A percentile compares a stretch with the other conserved stretches of the same genome.
Evolutionary conservation across 2,797 vertebrate genomes (phyloP).

Genomic region (Coendou prehensilis): DNA sequence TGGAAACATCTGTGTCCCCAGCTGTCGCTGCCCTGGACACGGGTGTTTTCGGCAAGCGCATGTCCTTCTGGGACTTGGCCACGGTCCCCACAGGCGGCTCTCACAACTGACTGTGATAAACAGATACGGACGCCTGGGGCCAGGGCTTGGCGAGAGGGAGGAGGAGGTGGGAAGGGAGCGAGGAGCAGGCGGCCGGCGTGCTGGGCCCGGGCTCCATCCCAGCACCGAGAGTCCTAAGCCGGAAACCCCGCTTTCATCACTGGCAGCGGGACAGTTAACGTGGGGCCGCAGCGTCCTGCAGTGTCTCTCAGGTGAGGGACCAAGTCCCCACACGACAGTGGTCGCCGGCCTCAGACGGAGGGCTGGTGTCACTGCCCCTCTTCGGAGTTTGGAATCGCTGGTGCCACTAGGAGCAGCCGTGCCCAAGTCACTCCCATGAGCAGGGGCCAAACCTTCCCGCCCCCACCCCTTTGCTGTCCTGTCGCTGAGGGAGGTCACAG

Average conservation of each 20-base stretch:
- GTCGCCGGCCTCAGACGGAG: not conserved
- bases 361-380: not conserved
- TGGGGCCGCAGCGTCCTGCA: too few species aligned
- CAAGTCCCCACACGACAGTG: not conserved
- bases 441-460: fast-evolving
- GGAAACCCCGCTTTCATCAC: not conserved
- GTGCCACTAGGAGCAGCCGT: fast-evolving
- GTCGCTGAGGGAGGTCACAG: not conserved
- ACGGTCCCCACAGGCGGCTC: not conserved
- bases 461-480: not conserved
- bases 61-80: not conserved
- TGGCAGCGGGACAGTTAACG: not conserved
- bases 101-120: not conserved
- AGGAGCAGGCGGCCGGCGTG: not conserved
- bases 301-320: not conserved
- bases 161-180: not conserved
- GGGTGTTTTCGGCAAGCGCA: not conserved
- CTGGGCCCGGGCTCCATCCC: not conserved
- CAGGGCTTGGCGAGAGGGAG: not conserved
- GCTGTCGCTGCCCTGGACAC: not conserved
- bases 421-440: fast-evolving
- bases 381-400: not conserved
- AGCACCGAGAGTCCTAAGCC: not conserved
- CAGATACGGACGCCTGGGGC: not conserved
- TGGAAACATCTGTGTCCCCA: not conserved